Evolutionary conservation across 2,888 invertebrate species (phyloP).

Genomic region (Caenorhabditis sinica): DNA sequence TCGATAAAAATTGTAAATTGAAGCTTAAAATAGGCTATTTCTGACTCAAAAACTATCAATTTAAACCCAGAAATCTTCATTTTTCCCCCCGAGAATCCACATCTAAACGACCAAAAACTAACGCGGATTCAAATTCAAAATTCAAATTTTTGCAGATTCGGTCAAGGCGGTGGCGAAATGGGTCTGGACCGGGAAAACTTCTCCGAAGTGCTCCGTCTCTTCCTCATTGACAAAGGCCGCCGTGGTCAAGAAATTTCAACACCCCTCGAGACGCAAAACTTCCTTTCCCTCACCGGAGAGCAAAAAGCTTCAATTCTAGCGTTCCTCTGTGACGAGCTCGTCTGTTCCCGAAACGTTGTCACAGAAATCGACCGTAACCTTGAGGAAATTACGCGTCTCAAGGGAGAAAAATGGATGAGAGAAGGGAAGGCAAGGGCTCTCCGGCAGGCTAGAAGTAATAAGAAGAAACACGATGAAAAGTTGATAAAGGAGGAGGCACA

Average conservation of each 20-base stretch:
- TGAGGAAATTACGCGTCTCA: slow-evolving; percentile 91
- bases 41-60: too few species aligned
- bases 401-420: slow-evolving; percentile 93
- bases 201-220: slow-evolving; percentile 90
- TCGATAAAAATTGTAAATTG: too few species aligned
- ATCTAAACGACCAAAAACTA: too few species aligned
- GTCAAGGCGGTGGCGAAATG: slow-evolving; percentile 90
- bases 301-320: slow-evolving; percentile 93
- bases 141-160: slow-evolving; percentile 86
- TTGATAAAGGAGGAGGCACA: background rate
- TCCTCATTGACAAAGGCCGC: slow-evolving; percentile 54
- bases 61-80: too few species aligned
- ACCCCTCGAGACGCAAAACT: slow-evolving; percentile 91
- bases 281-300: slow-evolving; percentile 91
- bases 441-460: slow-evolving; percentile 49
- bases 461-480: slow-evolving; percentile 48
- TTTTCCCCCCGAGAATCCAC: too few species aligned
- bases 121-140: background rate
- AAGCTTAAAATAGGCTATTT: too few species aligned
- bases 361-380: slow-evolving; percentile 92
- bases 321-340: slow-evolving; percentile 94
- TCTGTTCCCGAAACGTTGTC: slow-evolving; percentile 89
- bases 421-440: slow-evolving; percentile 90
- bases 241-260: slow-evolving; percentile 86
- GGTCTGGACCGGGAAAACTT: slow-evolving; percentile 94